phyloP scores from a whole-genome alignment of 2,797 vertebrate genomes.

The Aplochiton taeniatus region DNA sequence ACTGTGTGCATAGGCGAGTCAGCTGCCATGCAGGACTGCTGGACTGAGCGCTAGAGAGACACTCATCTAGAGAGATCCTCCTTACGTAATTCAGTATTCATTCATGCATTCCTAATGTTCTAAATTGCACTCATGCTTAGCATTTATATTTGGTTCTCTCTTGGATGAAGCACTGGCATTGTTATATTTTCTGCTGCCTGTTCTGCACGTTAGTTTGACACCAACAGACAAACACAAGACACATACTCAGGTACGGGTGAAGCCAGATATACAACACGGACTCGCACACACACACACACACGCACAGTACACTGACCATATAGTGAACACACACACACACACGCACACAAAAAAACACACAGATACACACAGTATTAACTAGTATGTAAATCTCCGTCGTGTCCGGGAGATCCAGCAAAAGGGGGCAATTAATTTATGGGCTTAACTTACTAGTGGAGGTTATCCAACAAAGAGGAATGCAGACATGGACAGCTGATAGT shows the following conservation, averaged over 20 bases:
- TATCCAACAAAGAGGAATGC: constrained; percentile 67
- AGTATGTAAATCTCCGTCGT: constrained; percentile 54
- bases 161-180: constrained; percentile 64
- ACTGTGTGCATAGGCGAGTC: constrained; percentile 63
- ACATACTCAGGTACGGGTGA: constrained; percentile 18
- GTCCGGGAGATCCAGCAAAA: constrained; percentile 55
- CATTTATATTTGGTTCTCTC: constrained; percentile 60
- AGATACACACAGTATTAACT: constrained; percentile 41
- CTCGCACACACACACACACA: constrained; percentile 54
- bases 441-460: constrained; percentile 51
- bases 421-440: constrained; percentile 36
- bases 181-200: constrained; percentile 77
- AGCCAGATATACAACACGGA: constrained; percentile 38
- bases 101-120: constrained; percentile 73
- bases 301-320: constrained; percentile 12
- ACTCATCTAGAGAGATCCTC: constrained; percentile 53
- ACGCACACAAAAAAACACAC: constrained; percentile 17
- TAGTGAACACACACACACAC: constrained; percentile 14
- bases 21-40: constrained; percentile 79
- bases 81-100: constrained; percentile 63
- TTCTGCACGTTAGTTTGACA: constrained; percentile 70
- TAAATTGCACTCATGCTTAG: constrained; percentile 79
- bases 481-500: constrained; percentile 80
- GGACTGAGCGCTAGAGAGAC: constrained; percentile 57
- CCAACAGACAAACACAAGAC: constrained; percentile 60